phyloP scores from a whole-genome alignment of 2,797 vertebrate species.

The Propithecus perrieri region DNA sequence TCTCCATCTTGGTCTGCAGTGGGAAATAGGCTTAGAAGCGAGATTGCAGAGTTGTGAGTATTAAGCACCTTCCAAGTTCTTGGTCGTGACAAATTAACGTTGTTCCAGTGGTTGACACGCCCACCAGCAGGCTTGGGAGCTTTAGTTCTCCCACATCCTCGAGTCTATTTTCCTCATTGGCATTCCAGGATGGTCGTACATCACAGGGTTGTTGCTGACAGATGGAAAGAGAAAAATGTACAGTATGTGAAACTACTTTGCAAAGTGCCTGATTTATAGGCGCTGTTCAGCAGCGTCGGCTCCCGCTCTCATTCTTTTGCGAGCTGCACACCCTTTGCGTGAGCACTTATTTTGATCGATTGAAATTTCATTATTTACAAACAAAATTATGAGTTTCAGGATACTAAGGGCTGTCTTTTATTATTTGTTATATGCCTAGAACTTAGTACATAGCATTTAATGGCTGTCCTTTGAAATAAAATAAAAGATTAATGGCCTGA shows the following conservation, averaged over 20 bases:
- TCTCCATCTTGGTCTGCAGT: too few species aligned
- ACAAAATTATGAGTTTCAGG: not conserved
- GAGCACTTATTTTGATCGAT: not conserved
- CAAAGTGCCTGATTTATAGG: not conserved
- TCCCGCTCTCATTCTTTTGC: accelerated
- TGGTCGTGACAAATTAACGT: accelerated
- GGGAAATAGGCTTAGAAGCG: not conserved
- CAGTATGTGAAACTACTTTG: accelerated
- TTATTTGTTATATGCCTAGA: not conserved
- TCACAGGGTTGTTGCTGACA: not conserved
- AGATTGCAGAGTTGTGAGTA: accelerated
- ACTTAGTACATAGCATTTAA: not conserved
- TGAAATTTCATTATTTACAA: not conserved
- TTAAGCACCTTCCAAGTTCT: too few species aligned
- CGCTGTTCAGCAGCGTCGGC: accelerated
- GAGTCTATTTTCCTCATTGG: accelerated
- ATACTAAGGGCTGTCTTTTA: not conserved
- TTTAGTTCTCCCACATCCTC: not conserved
- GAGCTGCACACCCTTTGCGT: not conserved
- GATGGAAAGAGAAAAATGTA: not conserved
- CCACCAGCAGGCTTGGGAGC: too few species aligned
- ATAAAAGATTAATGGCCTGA: not conserved
- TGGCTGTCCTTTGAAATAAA: not conserved
- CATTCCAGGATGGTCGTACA: accelerated
- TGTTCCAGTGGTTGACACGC: too few species aligned